Percentiles rank a stretch among this genome's conserved stretches.
Evolutionary conservation across 2,888 invertebrate species (phyloP).

Genomic region (Eutolmus rufibarbis): DNA sequence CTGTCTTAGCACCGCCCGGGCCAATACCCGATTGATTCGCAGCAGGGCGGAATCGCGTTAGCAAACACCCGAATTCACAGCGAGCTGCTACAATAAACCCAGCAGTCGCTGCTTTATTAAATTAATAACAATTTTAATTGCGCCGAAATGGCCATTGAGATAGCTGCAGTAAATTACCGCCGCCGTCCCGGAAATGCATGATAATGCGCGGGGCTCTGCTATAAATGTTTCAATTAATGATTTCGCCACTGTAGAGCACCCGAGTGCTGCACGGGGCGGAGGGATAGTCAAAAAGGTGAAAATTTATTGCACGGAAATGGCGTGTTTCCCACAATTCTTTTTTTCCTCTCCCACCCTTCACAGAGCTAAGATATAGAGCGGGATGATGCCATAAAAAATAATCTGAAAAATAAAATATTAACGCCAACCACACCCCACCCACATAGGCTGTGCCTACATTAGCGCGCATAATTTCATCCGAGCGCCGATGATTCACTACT

Average conservation of each 20-base stretch:
- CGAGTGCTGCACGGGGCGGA: background rate
- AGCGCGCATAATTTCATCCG: background rate
- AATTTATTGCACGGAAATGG: conserved; percentile 4
- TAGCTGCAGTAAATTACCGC: background rate
- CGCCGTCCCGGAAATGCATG: background rate
- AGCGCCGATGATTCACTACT: conserved; percentile 5
- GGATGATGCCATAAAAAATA: background rate
- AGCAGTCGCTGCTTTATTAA: background rate
- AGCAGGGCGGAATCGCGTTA: background rate
- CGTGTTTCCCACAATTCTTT: background rate
- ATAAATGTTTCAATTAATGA: conserved; percentile 31
- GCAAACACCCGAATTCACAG: background rate
- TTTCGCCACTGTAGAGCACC: background rate
- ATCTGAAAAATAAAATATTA: background rate
- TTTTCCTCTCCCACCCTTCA: background rate
- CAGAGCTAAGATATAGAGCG: background rate
- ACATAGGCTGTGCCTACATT: background rate
- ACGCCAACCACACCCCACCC: background rate
- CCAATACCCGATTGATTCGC: background rate
- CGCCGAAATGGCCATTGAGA: background rate
- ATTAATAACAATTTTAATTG: conserved; percentile 16
- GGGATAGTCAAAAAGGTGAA: background rate
- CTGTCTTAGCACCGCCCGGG: background rate
- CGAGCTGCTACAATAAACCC: background rate
- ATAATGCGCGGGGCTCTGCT: background rate